Percentiles rank a stretch among this genome's conserved stretches.
Conservation (phyloP, 2,797 vertebrate species). For the Acridotheres tristis region DNA sequence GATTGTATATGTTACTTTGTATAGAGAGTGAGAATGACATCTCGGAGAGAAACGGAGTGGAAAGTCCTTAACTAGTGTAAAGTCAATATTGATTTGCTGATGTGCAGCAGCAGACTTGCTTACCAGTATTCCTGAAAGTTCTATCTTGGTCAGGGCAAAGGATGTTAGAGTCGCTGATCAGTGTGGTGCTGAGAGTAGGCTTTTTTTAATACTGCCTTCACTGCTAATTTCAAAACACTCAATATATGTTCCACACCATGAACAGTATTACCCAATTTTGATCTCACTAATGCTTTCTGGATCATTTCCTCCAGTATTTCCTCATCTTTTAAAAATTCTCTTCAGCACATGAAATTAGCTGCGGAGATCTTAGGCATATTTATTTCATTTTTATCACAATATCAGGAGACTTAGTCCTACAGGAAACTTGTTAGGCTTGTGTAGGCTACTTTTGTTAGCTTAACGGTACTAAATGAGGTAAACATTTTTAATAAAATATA, state of each 20-base stretch:
- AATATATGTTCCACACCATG: neutral
- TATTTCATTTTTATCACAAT: neutral
- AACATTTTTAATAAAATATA: neutral
- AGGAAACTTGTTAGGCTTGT: neutral
- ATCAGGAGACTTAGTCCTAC: neutral
- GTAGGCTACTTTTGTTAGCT: neutral
- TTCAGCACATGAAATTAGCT: neutral
- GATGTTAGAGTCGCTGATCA: accelerated
- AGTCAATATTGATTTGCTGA: neutral
- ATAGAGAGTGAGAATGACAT: neutral
- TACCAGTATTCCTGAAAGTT: neutral
- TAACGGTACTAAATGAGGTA: neutral
- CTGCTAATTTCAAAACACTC: neutral
- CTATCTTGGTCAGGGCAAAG: neutral
- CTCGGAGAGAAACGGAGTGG: accelerated
- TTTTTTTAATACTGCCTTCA: accelerated
- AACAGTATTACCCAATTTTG: neutral
- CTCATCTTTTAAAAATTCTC: neutral
- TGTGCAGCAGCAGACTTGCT: neutral
- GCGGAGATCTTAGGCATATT: neutral
- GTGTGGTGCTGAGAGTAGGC: neutral
- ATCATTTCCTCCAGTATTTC: neutral
- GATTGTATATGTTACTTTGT: neutral
- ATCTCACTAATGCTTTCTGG: neutral
- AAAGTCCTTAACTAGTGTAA: neutral